These are phyloP conservation scores for Xenopus petersii DNA, from an alignment of 2,797 vertebrate species.

Conservation along the genomic window DNA sequence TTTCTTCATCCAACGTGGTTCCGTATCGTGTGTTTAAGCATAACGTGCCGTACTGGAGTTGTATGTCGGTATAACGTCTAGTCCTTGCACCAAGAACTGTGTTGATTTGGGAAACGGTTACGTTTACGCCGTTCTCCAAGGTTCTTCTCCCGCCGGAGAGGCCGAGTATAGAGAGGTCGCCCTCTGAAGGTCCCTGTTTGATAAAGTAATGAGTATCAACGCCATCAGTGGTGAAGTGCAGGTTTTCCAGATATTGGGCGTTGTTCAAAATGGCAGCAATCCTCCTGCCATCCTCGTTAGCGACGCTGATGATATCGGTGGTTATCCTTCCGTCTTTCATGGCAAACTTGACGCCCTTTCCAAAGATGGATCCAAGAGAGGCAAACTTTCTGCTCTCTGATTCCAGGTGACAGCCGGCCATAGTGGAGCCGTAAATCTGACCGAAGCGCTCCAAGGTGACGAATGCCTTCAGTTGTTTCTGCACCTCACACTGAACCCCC, in stretches of 20 bases:
- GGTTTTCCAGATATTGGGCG: conserved; percentile 84
- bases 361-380: conserved; percentile 84
- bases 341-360: conserved; percentile 93
- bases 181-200: conserved; percentile 85
- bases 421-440: conserved; percentile 82
- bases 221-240: conserved; percentile 87
- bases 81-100: conserved; percentile 86
- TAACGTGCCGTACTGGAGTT: conserved; percentile 80
- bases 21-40: conserved; percentile 91
- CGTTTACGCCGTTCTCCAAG: conserved; percentile 91
- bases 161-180: conserved; percentile 86
- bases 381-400: conserved; percentile 78
- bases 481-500: conserved; percentile 94
- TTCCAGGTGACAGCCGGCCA: conserved; percentile 80
- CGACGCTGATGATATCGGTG: conserved; percentile 93
- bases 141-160: conserved; percentile 90
- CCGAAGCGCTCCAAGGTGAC: conserved; percentile 91
- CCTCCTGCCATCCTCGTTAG: conserved; percentile 89
- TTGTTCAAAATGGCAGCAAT: conserved; percentile 89
- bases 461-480: conserved; percentile 94
- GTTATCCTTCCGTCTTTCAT: conserved; percentile 84
- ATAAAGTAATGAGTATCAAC: conserved; percentile 93
- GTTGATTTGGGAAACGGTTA: conserved; percentile 95
- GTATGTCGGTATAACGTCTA: conserved; percentile 94
- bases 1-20: conserved; percentile 89